Evolutionary conservation across 2,797 vertebrate genomes (phyloP).

Genomic region (Poeciliopsis gracilis): DNA sequence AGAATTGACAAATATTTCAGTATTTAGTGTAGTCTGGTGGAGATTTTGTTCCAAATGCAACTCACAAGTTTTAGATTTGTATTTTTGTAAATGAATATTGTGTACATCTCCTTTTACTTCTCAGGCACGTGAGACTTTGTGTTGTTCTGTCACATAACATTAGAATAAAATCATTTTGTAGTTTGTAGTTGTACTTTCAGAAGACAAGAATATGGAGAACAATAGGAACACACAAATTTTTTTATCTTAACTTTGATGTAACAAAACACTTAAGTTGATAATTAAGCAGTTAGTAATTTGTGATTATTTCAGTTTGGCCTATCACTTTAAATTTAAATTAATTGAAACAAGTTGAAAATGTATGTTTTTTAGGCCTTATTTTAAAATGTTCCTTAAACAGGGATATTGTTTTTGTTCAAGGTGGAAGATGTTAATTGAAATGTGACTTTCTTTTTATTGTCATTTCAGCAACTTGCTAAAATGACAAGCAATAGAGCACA

Average conservation of each 20-base stretch:
- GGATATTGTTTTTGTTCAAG: not conserved
- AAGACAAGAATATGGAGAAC: not conserved
- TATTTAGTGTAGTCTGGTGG: not conserved
- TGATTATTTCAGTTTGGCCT: not conserved
- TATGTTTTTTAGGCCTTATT: not conserved
- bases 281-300: not conserved
- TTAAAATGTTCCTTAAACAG: not conserved
- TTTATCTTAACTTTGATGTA: not conserved
- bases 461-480: not conserved
- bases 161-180: not conserved
- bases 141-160: not conserved
- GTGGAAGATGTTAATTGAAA: not conserved
- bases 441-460: not conserved
- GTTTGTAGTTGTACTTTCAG: not conserved
- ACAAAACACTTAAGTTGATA: not conserved
- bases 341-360: not conserved
- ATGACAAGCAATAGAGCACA: not conserved
- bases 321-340: not conserved
- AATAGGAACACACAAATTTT: not conserved
- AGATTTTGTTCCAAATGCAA: not conserved
- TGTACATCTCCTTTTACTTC: not conserved
- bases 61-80: not conserved
- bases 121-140: not conserved
- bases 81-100: not conserved
- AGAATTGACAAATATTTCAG: not conserved